Conservation (phyloP, 2,888 invertebrate species). For the Exephanes ischioxanthus region DNA sequence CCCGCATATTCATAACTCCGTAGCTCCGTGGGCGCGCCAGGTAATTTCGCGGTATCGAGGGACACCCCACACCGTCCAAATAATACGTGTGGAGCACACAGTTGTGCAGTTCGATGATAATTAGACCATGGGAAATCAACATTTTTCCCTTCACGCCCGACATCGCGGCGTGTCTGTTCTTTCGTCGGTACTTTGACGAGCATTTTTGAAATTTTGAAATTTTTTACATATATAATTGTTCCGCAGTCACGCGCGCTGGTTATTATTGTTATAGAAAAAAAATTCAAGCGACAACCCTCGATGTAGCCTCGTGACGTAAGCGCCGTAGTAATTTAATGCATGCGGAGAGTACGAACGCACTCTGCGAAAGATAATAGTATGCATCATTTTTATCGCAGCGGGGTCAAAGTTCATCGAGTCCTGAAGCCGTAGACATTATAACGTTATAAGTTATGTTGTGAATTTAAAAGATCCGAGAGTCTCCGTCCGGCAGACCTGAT, state of each 20-base stretch:
- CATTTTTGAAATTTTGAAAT: not conserved
- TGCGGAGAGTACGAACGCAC: not conserved
- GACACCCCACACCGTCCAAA: slow-evolving; percentile 8
- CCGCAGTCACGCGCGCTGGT: not conserved
- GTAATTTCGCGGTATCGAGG: slow-evolving; percentile 59
- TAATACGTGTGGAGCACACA: not conserved
- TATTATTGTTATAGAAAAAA: not conserved
- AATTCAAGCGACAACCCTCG: not conserved
- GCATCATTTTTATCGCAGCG: slow-evolving; percentile 3
- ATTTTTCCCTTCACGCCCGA: slow-evolving; percentile 39
- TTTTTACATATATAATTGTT: not conserved
- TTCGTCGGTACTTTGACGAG: not conserved
- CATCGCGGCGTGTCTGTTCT: not conserved
- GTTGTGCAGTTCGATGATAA: too few relatives aligned
- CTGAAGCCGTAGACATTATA: not conserved
- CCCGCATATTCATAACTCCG: slow-evolving; percentile 60
- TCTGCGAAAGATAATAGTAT: slow-evolving; percentile 9
- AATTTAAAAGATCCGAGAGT: slow-evolving; percentile 23
- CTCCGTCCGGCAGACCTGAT: slow-evolving; percentile 26
- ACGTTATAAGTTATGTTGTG: slow-evolving; percentile 19
- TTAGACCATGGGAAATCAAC: slow-evolving; percentile 55
- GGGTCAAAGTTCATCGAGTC: slow-evolving; percentile 11
- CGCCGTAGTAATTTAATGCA: slow-evolving; percentile 7
- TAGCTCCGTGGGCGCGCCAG: slow-evolving; percentile 68
- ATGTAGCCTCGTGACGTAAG: slow-evolving; percentile 11